Percentiles rank a stretch among this genome's conserved stretches.
Conservation (phyloP, 2,888 invertebrate genomes). For the Malthinus seriepunctatus region DNA sequence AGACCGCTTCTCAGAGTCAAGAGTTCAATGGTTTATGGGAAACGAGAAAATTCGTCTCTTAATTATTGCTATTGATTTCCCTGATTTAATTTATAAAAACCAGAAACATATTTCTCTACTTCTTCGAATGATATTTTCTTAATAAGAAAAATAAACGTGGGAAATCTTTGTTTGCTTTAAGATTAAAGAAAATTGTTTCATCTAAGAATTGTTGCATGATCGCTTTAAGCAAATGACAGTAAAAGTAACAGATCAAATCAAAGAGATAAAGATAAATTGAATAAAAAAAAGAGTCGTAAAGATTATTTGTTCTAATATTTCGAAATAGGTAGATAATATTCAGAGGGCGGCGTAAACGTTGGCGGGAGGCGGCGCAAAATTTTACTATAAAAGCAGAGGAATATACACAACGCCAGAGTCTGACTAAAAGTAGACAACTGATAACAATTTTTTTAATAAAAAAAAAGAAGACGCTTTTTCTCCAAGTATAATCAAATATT, state of each 20-base stretch:
- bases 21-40: no score
- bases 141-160: no score
- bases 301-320: slow-evolving; percentile 18
- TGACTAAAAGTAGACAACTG: slow-evolving; percentile 30
- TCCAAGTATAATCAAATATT: slow-evolving; percentile 11
- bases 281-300: slow-evolving; percentile 14
- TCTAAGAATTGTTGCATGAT: no score
- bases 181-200: no score
- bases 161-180: no score
- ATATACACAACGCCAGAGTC: slow-evolving; percentile 31
- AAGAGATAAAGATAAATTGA: slow-evolving; percentile 17
- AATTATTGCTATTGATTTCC: no score
- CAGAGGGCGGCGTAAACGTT: slow-evolving; percentile 34
- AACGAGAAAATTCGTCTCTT: no score
- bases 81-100: no score
- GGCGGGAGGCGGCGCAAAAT: slow-evolving; percentile 37
- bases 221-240: no score
- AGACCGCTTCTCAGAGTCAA: no score
- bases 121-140: no score
- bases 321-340: slow-evolving; percentile 24
- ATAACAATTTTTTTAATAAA: slow-evolving; percentile 23
- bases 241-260: not conserved
- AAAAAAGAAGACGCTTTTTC: slow-evolving; percentile 1
- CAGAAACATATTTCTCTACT: no score
- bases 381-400: slow-evolving; percentile 35